Percentiles rank a stretch among this genome's conserved stretches.
Conservation (phyloP, 2,113 vertebrate species). For the Benthochromis sp. region DNA sequence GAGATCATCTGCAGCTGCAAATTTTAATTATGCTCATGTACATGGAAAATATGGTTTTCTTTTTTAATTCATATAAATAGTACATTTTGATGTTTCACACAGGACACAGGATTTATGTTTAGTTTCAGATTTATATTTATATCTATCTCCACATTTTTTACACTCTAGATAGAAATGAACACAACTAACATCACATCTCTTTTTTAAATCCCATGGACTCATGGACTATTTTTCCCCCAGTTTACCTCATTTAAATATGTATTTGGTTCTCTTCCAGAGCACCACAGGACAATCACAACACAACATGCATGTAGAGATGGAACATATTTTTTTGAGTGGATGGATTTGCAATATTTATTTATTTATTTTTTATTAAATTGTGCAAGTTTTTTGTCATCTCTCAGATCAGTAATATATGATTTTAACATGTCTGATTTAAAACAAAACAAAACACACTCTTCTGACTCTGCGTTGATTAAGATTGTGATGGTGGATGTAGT, state of each 20-base stretch:
- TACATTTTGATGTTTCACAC: background rate
- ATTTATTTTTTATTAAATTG: background rate
- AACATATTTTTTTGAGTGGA: background rate
- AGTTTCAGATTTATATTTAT: background rate
- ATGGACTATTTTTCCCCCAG: rapidly evolving
- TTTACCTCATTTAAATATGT: background rate
- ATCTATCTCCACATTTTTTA: background rate
- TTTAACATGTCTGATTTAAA: background rate
- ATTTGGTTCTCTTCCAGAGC: rapidly evolving
- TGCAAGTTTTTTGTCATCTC: rapidly evolving
- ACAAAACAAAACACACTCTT: rapidly evolving
- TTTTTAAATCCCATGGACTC: rapidly evolving
- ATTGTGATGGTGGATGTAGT: rapidly evolving
- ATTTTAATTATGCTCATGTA: background rate
- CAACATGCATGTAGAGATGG: rapidly evolving
- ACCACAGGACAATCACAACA: background rate
- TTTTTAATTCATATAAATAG: rapidly evolving
- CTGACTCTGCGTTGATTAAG: background rate
- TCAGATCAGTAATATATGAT: background rate
- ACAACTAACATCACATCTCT: rapidly evolving
- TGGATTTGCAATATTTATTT: rapidly evolving
- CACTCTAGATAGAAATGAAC: rapidly evolving
- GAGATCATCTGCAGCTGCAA: rapidly evolving
- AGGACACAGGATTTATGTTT: background rate
- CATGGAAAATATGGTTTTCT: background rate